Evolutionary conservation across 2,797 vertebrate genomes (phyloP).

Genomic region (Octomys mimax): DNA sequence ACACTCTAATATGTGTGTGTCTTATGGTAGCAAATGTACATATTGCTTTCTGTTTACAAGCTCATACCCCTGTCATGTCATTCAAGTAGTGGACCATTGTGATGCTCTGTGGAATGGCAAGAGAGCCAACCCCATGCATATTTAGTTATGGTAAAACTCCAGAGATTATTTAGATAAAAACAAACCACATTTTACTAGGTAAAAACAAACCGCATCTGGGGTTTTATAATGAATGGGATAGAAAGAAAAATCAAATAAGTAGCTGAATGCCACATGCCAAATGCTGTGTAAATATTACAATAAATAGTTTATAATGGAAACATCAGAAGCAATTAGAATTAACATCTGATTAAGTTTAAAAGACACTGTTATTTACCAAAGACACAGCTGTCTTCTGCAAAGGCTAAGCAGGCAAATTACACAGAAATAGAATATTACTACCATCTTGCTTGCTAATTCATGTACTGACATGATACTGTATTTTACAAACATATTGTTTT

Average conservation of each 20-base stretch:
- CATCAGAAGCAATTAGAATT: background rate
- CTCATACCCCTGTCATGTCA: background rate
- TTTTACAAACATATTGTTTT: background rate
- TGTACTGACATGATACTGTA: background rate
- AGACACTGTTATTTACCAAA: slow-evolving; percentile 2
- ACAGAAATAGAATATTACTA: background rate
- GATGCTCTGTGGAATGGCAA: background rate
- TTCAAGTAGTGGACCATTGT: background rate
- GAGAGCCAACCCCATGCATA: background rate
- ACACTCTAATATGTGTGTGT: background rate
- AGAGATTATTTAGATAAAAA: background rate
- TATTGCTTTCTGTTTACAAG: background rate
- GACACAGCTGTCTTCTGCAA: background rate
- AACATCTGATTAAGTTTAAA: slow-evolving; percentile 5
- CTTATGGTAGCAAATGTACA: background rate
- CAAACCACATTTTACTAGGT: background rate
- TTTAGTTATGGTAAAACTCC: background rate
- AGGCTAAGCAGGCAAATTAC: background rate
- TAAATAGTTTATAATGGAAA: slow-evolving; percentile 41
- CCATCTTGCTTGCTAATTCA: background rate
- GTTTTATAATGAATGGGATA: background rate
- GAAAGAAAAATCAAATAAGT: background rate
- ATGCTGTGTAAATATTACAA: background rate
- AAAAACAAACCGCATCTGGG: background rate
- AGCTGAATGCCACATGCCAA: background rate